Conservation (phyloP, 1,140 invertebrate genomes). For the Formica selysi region DNA sequence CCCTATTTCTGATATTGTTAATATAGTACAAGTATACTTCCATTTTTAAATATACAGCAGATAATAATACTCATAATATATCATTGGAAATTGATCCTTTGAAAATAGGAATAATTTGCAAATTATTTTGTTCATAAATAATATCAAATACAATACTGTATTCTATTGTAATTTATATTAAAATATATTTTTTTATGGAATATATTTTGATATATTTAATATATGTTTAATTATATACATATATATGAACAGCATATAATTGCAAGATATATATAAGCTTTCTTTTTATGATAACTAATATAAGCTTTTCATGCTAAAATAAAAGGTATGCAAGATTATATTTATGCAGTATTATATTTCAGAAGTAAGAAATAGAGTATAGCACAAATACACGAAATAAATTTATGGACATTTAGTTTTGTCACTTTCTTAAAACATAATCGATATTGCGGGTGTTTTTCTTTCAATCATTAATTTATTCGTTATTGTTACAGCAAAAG, state of each 20-base stretch:
- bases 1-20: background rate
- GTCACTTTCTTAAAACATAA: background rate
- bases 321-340: background rate
- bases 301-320: too few relatives aligned
- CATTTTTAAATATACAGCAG: background rate
- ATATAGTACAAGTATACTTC: background rate
- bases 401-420: background rate
- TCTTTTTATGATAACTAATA: too few relatives aligned
- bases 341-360: background rate
- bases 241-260: background rate
- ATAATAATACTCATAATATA: too few relatives aligned
- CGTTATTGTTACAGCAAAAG: background rate
- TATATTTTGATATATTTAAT: too few relatives aligned
- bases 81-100: too few relatives aligned
- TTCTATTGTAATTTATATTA: too few relatives aligned
- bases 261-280: too few relatives aligned
- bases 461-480: slow-evolving; percentile 1
- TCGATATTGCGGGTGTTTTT: background rate
- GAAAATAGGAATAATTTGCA: too few relatives aligned
- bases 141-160: too few relatives aligned
- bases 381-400: background rate
- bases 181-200: too few relatives aligned
- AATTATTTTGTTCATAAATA: too few relatives aligned
- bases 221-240: background rate
- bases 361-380: background rate